A percentile compares a stretch with the other conserved stretches of the same genome.
Evolutionary conservation across 2,888 invertebrate species (phyloP).

Genomic region (Ophion ventricosus): DNA sequence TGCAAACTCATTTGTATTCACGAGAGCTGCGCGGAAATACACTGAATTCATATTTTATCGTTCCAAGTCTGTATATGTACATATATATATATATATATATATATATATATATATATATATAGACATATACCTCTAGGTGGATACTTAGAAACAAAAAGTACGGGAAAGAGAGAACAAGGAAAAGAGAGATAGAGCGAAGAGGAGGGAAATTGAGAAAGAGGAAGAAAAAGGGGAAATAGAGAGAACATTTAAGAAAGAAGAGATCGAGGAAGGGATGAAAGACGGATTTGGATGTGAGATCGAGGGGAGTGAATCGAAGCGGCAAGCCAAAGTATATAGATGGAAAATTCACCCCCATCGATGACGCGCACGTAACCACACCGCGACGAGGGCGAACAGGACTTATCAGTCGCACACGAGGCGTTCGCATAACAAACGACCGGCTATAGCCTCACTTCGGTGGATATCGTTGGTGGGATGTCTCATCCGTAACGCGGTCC

Average conservation of each 20-base stretch:
- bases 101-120: neutral
- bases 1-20: slow-evolving; percentile 65
- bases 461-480: slow-evolving; percentile 44
- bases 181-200: neutral
- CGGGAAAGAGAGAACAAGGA: neutral
- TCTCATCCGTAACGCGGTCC: slow-evolving; percentile 44
- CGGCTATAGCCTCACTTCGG: slow-evolving; percentile 42
- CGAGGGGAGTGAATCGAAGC: slow-evolving; percentile 58
- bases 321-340: slow-evolving; percentile 45
- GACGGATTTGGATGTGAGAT: slow-evolving; percentile 60
- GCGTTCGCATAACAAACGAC: slow-evolving; percentile 71
- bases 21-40: slow-evolving; percentile 60
- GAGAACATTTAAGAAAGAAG: slow-evolving; percentile 47
- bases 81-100: neutral
- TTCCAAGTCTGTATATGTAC: slow-evolving; percentile 38
- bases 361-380: slow-evolving; percentile 57
- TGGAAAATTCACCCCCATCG: slow-evolving; percentile 60
- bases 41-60: slow-evolving; percentile 65
- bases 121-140: neutral
- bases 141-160: slow-evolving; percentile 18
- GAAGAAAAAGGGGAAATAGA: slow-evolving; percentile 14
- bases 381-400: slow-evolving; percentile 58
- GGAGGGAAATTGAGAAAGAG: slow-evolving; percentile 4
- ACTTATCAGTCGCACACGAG: slow-evolving; percentile 71
- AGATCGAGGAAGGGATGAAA: slow-evolving; percentile 53